Evolutionary conservation across 1,140 invertebrate species (phyloP), one percentile per base, ranked within the genome.

Genomic region (Pseudachorutes palmiensis): DNA sequence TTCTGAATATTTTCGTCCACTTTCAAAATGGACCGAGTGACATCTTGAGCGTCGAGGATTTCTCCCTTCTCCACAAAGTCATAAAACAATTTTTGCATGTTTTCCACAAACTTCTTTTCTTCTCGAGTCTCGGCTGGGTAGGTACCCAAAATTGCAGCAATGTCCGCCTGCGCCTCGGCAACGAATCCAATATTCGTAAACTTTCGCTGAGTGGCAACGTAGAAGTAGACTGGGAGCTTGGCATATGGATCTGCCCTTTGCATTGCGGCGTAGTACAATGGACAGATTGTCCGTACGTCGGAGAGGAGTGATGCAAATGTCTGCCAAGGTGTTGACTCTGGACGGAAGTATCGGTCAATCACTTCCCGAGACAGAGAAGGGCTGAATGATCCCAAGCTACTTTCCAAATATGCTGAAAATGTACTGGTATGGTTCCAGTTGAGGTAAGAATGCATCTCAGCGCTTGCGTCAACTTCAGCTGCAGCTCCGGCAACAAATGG

Each of bases 11-110:
- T 83, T 19, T 78, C 77, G 30, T 83, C 79, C 0, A 84, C 78
- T 5, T 85, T 75, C n/a, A 62, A 64, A 29, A 72, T 59, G 36
- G 32, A 45, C 30, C 51, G 58, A 1, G 68, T 70, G 0, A 83
- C 79, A 75, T 90, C 88, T 75, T 89, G 86, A 5, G 5, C 24
- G 57, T 67, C 62, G 1, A 60, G 64, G 29, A 69, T 41, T 60
- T 45, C 65, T 12, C 87, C 88, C 2, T 51, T 65, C 79, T 85
- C 85, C 0, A 91, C 88, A 71, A 85, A 92, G 69, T 87, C 84
- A 74, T 90, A 91, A 76, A 92, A 92, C 0, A 91, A 76, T 62
- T 88, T 84, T 74, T 91, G 88, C 80, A 92, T 89, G 1, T 88
- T 86, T 1, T 85, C 83, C 36, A 89, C 83, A 69, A 87, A 91